These are phyloP conservation scores for Sitobion miscanthi DNA, from an alignment of 1,140 invertebrate genomes.

Conservation along the genomic window DNA sequence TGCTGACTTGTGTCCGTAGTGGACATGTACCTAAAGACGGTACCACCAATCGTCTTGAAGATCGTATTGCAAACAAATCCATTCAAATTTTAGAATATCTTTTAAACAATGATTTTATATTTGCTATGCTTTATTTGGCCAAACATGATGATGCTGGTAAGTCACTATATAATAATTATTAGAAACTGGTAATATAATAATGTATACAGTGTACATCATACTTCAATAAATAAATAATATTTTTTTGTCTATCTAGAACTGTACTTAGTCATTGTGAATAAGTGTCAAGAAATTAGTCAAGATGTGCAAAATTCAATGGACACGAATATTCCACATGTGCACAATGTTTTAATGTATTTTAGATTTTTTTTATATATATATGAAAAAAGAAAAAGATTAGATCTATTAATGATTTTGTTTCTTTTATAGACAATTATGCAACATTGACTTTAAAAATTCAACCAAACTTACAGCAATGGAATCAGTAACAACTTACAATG, in stretches of 20 bases:
- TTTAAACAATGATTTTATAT: constrained; percentile 75
- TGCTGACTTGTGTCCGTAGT: constrained; percentile 75
- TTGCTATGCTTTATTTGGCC: constrained; percentile 83
- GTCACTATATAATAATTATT: constrained; percentile 4
- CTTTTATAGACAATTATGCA: constrained; percentile 59
- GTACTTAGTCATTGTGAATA: constrained; percentile 73
- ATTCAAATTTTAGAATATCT: constrained; percentile 63
- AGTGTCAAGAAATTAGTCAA: constrained; percentile 73
- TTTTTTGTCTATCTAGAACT: constrained; percentile 63
- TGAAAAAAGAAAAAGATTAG: background rate
- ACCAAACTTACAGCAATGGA: constrained; percentile 51
- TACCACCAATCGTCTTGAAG: constrained; percentile 60
- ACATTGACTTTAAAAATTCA: constrained; percentile 48
- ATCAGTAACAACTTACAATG: constrained; percentile 51
- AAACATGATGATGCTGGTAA: constrained; percentile 67
- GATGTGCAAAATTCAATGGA: constrained; percentile 60
- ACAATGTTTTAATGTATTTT: constrained; percentile 36
- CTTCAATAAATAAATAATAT: constrained; percentile 53
- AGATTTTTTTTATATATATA: background rate
- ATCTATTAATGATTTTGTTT: background rate
- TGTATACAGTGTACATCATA: constrained; percentile 20
- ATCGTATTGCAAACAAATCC: constrained; percentile 51
- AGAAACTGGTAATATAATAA: background rate
- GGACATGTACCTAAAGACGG: constrained; percentile 65
- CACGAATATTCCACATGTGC: constrained; percentile 39